Conservation (phyloP, 2,113 vertebrate genomes). For the Herpailurus yagouaroundi region DNA sequence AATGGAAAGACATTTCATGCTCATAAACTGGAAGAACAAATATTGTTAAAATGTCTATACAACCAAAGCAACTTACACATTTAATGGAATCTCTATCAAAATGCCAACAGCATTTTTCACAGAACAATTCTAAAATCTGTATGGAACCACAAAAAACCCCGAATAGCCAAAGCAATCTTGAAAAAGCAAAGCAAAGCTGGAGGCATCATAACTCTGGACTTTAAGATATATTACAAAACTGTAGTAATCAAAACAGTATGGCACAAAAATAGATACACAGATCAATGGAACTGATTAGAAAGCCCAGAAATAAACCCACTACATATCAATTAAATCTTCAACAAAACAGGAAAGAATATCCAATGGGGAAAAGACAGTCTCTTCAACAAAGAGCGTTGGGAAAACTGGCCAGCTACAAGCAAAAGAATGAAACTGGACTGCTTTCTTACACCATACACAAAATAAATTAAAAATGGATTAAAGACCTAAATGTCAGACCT, state of each 20-base stretch:
- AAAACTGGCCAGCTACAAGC: not conserved
- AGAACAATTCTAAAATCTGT: not conserved
- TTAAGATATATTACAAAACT: not conserved
- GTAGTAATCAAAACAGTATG: not conserved
- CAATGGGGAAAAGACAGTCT: not conserved
- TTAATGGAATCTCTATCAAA: not conserved
- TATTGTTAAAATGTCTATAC: not conserved
- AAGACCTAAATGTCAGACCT: not conserved
- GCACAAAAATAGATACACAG: not conserved
- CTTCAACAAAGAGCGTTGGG: not conserved
- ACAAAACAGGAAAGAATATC: not conserved
- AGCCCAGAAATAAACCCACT: not conserved
- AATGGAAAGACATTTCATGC: not conserved
- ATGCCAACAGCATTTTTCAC: not conserved
- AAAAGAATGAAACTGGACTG: not conserved
- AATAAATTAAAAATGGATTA: not conserved
- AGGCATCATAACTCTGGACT: not conserved
- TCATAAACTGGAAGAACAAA: not conserved
- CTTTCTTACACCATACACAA: not conserved
- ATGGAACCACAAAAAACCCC: not conserved
- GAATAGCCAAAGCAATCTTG: not conserved
- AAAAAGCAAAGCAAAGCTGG: not conserved
- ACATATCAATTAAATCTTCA: not conserved
- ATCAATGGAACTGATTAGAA: not conserved
- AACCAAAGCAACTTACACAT: not conserved